Percentiles rank a stretch among this genome's conserved stretches.
Evolutionary conservation across 2,113 vertebrate species (phyloP).

Genomic region (Anguilla rostrata): DNA sequence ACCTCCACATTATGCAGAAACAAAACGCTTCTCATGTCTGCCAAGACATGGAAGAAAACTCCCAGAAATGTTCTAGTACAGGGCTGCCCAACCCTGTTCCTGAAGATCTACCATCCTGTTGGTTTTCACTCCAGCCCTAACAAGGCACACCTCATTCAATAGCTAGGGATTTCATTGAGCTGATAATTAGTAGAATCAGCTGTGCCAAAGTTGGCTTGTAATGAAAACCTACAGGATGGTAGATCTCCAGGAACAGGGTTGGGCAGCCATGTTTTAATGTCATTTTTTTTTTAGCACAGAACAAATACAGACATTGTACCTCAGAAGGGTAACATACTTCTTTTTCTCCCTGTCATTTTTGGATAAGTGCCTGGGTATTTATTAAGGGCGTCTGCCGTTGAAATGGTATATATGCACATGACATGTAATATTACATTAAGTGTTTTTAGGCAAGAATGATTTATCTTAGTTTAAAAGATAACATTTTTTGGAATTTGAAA

Average conservation of each 20-base stretch:
- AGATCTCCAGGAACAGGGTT: no score
- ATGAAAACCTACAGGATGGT: no score
- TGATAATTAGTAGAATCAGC: no score
- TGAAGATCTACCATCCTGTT: no score
- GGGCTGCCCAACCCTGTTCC: not conserved
- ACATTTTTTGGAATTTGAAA: not conserved
- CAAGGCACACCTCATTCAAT: no score
- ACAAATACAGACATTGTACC: slow-evolving; percentile 11
- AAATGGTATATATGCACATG: not conserved
- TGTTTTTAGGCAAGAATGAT: not conserved
- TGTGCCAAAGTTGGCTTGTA: no score
- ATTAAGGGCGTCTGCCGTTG: no score
- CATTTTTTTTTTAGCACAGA: not conserved
- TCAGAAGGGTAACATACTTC: not conserved
- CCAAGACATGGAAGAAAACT: not conserved
- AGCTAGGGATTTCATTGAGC: no score
- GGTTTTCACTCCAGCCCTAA: no score
- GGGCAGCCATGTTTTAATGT: no score
- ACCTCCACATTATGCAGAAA: slow-evolving; percentile 39
- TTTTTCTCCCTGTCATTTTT: not conserved
- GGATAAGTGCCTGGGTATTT: not conserved
- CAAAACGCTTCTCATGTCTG: slow-evolving; percentile 22
- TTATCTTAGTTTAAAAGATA: not conserved
- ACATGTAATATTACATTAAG: not conserved
- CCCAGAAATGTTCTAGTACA: not conserved